These are phyloP conservation scores for Ichneumon xanthorius DNA, from an alignment of 2,888 invertebrate genomes.

Conservation along the genomic window DNA sequence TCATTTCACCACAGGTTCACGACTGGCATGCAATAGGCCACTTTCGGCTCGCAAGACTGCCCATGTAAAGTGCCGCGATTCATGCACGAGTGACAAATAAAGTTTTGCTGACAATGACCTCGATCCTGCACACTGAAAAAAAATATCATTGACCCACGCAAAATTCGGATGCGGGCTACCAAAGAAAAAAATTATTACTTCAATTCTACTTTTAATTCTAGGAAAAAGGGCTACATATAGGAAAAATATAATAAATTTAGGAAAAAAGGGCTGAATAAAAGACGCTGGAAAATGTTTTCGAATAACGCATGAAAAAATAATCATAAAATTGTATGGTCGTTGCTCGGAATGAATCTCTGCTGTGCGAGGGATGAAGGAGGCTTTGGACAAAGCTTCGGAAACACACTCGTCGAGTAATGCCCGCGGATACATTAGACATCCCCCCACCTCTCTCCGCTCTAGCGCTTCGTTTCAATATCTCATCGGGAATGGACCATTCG, in stretches of 20 bases:
- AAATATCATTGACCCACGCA: no score
- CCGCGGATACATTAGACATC: slow-evolving; percentile 52
- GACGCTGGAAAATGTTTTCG: neutral
- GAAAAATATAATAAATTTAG: no score
- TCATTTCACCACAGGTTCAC: no score
- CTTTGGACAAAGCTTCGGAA: slow-evolving; percentile 4
- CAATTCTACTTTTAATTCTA: no score
- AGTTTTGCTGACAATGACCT: no score
- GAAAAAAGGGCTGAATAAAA: neutral
- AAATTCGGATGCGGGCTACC: no score
- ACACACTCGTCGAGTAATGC: slow-evolving; percentile 19
- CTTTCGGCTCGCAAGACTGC: no score
- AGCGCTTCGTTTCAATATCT: slow-evolving; percentile 59
- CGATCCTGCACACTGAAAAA: no score
- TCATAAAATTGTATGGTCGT: slow-evolving; percentile 22
- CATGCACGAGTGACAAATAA: no score
- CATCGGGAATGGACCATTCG: slow-evolving; percentile 57
- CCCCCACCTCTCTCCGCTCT: slow-evolving; percentile 20
- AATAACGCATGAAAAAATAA: slow-evolving; percentile 37
- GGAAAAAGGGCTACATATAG: neutral
- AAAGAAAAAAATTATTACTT: no score
- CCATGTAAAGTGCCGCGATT: no score
- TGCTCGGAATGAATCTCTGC: slow-evolving; percentile 33
- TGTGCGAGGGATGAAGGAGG: neutral
- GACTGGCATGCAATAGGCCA: no score